Conservation (phyloP, 2,797 vertebrate species). For the Eupleurogrammus muticus region DNA sequence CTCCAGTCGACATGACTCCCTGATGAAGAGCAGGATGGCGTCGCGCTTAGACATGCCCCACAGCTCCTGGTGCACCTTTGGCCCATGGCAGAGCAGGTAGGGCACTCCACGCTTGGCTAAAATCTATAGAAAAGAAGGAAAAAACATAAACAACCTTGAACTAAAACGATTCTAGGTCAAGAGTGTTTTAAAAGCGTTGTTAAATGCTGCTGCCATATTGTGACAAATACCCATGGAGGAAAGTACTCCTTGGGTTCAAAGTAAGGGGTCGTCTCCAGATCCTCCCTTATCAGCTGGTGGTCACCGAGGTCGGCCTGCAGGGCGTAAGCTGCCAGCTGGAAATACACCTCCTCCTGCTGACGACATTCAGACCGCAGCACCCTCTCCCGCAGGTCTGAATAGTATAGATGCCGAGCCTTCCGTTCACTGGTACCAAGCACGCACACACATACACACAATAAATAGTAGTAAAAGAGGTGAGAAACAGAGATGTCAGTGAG, state of each 20-base stretch:
- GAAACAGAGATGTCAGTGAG: constrained; percentile 17
- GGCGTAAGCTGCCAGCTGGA: constrained; percentile 91
- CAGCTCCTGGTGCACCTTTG: constrained; percentile 90
- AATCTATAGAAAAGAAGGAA: constrained; percentile 77
- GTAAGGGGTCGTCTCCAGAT: constrained; percentile 75
- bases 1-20: constrained; percentile 90
- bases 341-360: constrained; percentile 93
- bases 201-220: not conserved
- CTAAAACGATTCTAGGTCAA: too few relatives aligned
- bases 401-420: constrained; percentile 88
- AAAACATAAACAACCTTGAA: too few relatives aligned
- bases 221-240: constrained; percentile 89
- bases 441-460: not conserved
- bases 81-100: constrained; percentile 90
- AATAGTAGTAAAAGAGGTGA: not conserved
- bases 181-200: not conserved
- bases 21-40: constrained; percentile 88
- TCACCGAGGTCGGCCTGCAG: constrained; percentile 91
- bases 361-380: constrained; percentile 89
- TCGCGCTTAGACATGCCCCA: constrained; percentile 87
- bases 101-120: constrained; percentile 88
- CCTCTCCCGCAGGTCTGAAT: constrained; percentile 88
- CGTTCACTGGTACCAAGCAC: constrained; percentile 82
- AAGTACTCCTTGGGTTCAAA: constrained; percentile 94
- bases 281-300: constrained; percentile 75